phyloP scores from a whole-genome alignment of 2,113 vertebrate species.

The Sprattus sprattus region DNA sequence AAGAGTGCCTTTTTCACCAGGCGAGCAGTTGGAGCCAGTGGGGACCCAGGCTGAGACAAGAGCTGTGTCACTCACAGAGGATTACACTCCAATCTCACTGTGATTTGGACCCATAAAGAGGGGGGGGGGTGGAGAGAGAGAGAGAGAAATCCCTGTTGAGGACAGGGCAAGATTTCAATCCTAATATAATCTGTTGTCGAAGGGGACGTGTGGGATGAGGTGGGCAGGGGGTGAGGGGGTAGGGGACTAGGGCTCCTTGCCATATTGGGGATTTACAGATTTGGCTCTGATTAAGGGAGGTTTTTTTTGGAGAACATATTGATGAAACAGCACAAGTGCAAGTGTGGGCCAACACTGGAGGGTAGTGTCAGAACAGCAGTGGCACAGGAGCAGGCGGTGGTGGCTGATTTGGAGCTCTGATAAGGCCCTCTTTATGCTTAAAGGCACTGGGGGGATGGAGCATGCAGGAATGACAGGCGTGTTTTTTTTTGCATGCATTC shows the following conservation, averaged over 20 bases:
- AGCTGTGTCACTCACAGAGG: constrained; percentile 26
- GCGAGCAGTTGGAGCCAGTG: background rate
- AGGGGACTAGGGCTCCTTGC: background rate
- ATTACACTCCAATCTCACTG: constrained; percentile 34
- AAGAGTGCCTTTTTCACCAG: background rate
- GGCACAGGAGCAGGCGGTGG: background rate
- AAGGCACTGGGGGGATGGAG: background rate
- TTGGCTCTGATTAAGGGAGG: constrained; percentile 45
- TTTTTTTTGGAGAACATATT: constrained; percentile 23
- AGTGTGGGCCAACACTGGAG: background rate
- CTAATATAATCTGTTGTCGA: constrained; percentile 38
- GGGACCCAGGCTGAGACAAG: constrained; percentile 4
- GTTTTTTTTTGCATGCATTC: background rate
- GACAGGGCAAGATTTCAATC: constrained; percentile 19
- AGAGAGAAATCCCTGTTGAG: constrained; percentile 1
- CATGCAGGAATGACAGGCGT: constrained; percentile 7
- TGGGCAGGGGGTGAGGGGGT: background rate
- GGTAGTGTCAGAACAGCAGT: background rate
- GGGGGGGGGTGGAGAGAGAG: too few relatives aligned
- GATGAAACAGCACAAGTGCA: constrained; percentile 12
- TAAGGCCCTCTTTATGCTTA: background rate
- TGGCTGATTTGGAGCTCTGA: background rate
- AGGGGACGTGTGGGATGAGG: background rate
- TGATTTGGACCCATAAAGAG: constrained; percentile 21
- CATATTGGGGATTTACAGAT: constrained; percentile 44